Percentiles rank a stretch among this genome's conserved stretches.
phyloP scores from a whole-genome alignment of 2,888 invertebrate genomes.

The Agrochola macilenta region DNA sequence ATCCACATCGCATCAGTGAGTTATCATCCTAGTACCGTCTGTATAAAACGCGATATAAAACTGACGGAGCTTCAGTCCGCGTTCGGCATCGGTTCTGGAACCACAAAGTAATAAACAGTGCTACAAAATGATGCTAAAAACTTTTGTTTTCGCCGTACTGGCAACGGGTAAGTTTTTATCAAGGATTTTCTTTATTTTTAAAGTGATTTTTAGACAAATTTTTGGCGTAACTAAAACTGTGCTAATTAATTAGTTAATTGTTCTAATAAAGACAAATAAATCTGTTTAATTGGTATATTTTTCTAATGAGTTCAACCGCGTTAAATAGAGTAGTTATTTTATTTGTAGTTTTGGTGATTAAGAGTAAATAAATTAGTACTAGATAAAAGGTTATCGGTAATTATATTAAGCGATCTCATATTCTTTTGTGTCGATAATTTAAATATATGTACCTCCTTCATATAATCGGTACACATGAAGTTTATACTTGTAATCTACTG shows the following conservation, averaged over 20 bases:
- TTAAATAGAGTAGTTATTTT: not conserved
- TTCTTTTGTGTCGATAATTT: not conserved
- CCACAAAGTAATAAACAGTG: slow-evolving; percentile 55
- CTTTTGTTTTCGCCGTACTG: slow-evolving; percentile 72
- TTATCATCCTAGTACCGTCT: slow-evolving; percentile 27
- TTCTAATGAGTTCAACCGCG: not conserved
- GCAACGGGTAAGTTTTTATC: slow-evolving; percentile 76
- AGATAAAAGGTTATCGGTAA: too few relatives aligned
- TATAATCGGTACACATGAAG: not conserved
- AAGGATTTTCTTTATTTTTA: too few relatives aligned
- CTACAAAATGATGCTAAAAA: slow-evolving; percentile 79
- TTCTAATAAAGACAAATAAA: not conserved
- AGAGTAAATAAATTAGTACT: not conserved
- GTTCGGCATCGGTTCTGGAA: slow-evolving; percentile 57
- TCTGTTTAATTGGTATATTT: not conserved
- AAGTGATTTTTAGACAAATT: not conserved
- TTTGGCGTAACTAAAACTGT: not conserved
- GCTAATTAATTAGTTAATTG: not conserved
- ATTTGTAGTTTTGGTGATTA: not conserved
- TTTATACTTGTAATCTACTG: too few relatives aligned
- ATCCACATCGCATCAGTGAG: slow-evolving; percentile 30
- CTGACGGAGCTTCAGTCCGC: slow-evolving; percentile 73
- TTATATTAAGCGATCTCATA: not conserved
- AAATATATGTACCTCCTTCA: not conserved
- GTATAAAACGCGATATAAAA: slow-evolving; percentile 55